These are phyloP conservation scores for Gnathonemus echidnorhynchus DNA, from an alignment of 2,113 vertebrate species.

Conservation along the genomic window DNA sequence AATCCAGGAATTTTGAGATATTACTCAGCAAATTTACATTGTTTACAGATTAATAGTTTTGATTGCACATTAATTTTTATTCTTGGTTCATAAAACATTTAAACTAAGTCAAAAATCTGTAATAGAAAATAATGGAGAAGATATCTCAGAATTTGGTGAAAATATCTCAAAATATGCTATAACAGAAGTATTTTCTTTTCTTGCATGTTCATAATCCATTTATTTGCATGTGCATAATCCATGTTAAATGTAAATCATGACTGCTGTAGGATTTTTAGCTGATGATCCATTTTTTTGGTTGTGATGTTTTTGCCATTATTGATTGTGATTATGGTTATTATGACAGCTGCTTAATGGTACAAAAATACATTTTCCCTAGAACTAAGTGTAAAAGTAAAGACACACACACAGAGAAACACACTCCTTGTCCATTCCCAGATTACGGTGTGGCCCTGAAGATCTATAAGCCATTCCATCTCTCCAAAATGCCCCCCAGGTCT, in stretches of 20 bases:
- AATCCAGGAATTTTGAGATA: background rate
- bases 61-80: background rate
- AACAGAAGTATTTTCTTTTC: background rate
- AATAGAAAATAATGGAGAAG: background rate
- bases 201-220: background rate
- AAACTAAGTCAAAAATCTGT: background rate
- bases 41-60: background rate
- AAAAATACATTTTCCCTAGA: background rate
- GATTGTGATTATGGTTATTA: background rate
- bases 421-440: background rate
- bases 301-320: background rate
- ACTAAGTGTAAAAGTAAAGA: background rate
- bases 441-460: background rate
- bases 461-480: background rate
- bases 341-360: background rate
- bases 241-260: background rate
- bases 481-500: slow-evolving; percentile 11
- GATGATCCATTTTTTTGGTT: background rate
- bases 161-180: background rate
- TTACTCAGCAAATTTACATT: background rate
- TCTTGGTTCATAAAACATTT: background rate
- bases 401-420: background rate
- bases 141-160: background rate
- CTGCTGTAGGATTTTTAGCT: background rate
- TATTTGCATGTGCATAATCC: background rate